Evolutionary conservation across 2,888 invertebrate genomes (phyloP).

Genomic region (Ellobium chinense): DNA sequence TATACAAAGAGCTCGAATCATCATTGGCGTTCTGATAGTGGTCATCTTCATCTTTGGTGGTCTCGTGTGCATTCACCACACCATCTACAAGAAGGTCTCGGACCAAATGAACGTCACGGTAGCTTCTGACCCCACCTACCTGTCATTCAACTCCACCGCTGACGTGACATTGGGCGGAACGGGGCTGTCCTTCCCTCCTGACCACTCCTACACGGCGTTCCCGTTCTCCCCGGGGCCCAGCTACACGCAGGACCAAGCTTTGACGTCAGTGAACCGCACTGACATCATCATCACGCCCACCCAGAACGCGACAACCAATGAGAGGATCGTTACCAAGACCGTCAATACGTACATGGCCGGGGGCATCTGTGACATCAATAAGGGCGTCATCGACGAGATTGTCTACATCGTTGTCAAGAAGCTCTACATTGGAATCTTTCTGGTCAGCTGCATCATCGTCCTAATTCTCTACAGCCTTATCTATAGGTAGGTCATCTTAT

Average conservation of each 20-base stretch:
- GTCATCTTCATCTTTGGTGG: constrained; percentile 59
- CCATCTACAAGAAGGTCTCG: constrained; percentile 47
- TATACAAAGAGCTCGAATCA: constrained; percentile 61
- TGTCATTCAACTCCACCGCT: constrained; percentile 1
- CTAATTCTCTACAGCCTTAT: constrained; percentile 76
- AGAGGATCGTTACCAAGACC: background rate
- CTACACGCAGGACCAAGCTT: constrained; percentile 10
- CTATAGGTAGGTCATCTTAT: constrained; percentile 51
- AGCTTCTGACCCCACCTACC: background rate
- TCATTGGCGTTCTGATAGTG: constrained; percentile 58
- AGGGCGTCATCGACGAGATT: constrained; percentile 34
- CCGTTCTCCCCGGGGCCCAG: constrained; percentile 34
- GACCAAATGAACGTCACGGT: background rate
- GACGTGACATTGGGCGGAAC: background rate
- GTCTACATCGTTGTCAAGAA: constrained; percentile 69
- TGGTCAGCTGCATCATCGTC: constrained; percentile 73
- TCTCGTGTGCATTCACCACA: constrained; percentile 58
- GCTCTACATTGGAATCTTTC: constrained; percentile 72
- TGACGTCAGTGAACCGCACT: background rate
- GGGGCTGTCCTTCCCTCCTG: background rate
- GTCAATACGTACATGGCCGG: background rate
- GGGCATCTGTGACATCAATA: constrained; percentile 34
- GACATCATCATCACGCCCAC: background rate
- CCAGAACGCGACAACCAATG: background rate
- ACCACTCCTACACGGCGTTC: constrained; percentile 23